Evolutionary conservation across 2,797 vertebrate genomes (phyloP).

Genomic region (Etheostoma nigrum): DNA sequence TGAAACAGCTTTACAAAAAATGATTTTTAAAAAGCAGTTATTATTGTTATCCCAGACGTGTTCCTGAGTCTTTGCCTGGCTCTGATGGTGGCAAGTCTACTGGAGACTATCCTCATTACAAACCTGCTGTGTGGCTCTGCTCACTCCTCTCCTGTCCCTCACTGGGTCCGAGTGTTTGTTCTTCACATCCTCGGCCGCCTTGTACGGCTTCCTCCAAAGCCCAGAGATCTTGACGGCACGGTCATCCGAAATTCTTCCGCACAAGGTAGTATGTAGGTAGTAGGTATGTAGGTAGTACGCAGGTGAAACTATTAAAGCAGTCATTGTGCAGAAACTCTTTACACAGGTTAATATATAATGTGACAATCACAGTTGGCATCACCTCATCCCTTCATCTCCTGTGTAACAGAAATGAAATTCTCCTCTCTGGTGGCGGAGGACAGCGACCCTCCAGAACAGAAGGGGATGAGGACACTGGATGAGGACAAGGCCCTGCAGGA

Average conservation of each 20-base stretch:
- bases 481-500: slow-evolving; percentile 60
- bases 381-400: not conserved
- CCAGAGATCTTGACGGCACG: not conserved
- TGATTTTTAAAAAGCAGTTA: not conserved
- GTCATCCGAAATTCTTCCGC: slow-evolving; percentile 32
- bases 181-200: slow-evolving; percentile 65
- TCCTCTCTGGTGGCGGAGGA: not conserved
- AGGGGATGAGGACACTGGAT: not conserved
- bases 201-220: slow-evolving; percentile 42
- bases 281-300: not conserved
- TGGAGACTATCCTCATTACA: slow-evolving; percentile 82
- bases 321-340: no score
- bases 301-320: not conserved
- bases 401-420: slow-evolving; percentile 12
- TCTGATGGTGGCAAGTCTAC: slow-evolving; percentile 83
- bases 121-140: slow-evolving; percentile 70
- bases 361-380: not conserved
- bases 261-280: slow-evolving; percentile 23
- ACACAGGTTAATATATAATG: not conserved
- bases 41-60: slow-evolving; percentile 62
- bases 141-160: slow-evolving; percentile 60
- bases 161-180: slow-evolving; percentile 73
- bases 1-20: not conserved
- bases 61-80: slow-evolving; percentile 83
- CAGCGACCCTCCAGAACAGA: slow-evolving; percentile 5